phyloP scores from a whole-genome alignment of 1,140 invertebrate species.

The Ceratoteleas bidentatus region DNA sequence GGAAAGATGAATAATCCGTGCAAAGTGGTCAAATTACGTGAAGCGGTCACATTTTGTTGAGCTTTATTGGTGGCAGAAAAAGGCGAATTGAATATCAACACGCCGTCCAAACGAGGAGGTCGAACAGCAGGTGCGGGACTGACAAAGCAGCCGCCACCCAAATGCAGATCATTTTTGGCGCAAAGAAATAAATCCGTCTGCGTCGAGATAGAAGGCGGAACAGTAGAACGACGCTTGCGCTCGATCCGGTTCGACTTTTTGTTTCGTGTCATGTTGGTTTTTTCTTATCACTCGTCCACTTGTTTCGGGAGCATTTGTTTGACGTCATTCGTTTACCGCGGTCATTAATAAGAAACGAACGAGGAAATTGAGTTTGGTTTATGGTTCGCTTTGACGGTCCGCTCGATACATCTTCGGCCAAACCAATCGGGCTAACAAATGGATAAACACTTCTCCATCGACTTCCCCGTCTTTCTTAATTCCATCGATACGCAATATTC shows the following conservation, averaged over 20 bases:
- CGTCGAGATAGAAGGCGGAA: constrained; percentile 46
- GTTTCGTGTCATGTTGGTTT: not conserved
- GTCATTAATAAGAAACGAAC: constrained; percentile 62
- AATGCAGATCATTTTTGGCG: constrained; percentile 45
- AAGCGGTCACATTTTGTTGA: too few species aligned
- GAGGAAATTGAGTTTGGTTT: constrained; percentile 59
- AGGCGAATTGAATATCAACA: not conserved
- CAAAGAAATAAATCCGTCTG: constrained; percentile 45
- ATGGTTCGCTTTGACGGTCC: constrained; percentile 50
- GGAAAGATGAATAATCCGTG: too few species aligned
- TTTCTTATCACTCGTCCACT: constrained; percentile 14
- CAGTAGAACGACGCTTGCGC: constrained; percentile 10
- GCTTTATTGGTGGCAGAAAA: not conserved
- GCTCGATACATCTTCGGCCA: constrained; percentile 57
- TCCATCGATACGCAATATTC: constrained; percentile 31
- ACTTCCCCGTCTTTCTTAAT: constrained; percentile 36
- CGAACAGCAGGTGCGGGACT: constrained; percentile 12
- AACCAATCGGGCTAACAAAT: constrained; percentile 61
- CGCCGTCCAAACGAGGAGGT: not conserved
- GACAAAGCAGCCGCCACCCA: constrained; percentile 31
- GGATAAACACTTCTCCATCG: constrained; percentile 59
- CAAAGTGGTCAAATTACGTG: too few species aligned
- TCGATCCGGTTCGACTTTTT: not conserved
- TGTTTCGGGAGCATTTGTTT: constrained; percentile 45
- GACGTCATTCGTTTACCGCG: constrained; percentile 31